Evolutionary conservation across 2,888 invertebrate genomes (phyloP).

Genomic region (Oasisia sp.): DNA sequence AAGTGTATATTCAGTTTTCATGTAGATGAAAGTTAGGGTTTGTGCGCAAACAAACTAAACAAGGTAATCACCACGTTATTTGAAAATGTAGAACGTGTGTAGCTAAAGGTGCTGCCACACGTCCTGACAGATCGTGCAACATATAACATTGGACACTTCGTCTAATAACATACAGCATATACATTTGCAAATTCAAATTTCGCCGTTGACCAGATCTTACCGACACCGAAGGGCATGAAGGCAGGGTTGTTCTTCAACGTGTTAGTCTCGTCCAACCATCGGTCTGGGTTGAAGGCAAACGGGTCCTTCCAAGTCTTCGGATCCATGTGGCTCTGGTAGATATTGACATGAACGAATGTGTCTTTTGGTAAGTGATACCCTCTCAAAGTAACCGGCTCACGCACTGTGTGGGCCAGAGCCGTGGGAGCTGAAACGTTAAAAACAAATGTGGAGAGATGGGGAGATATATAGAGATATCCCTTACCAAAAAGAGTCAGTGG

Average conservation of each 20-base stretch:
- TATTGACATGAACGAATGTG: neutral
- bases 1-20: neutral
- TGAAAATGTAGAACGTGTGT: neutral
- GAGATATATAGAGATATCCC: too few species aligned
- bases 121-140: neutral
- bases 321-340: conserved; percentile 9
- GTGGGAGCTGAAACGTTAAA: neutral
- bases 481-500: too few species aligned
- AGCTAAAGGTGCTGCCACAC: neutral
- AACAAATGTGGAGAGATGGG: neutral
- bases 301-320: neutral
- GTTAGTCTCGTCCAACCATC: neutral
- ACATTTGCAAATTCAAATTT: neutral
- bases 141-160: neutral
- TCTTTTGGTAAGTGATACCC: neutral
- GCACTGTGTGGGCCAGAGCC: neutral
- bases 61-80: neutral
- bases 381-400: neutral
- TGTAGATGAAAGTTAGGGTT: neutral
- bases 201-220: neutral
- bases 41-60: neutral
- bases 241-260: neutral
- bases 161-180: too few species aligned
- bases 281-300: conserved; percentile 1
- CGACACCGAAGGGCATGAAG: neutral